Percentiles rank a stretch among this genome's conserved stretches.
These are phyloP conservation scores for Acrossocheilus wenchowensis DNA, from an alignment of 2,797 vertebrate genomes.

Conservation along the genomic window DNA sequence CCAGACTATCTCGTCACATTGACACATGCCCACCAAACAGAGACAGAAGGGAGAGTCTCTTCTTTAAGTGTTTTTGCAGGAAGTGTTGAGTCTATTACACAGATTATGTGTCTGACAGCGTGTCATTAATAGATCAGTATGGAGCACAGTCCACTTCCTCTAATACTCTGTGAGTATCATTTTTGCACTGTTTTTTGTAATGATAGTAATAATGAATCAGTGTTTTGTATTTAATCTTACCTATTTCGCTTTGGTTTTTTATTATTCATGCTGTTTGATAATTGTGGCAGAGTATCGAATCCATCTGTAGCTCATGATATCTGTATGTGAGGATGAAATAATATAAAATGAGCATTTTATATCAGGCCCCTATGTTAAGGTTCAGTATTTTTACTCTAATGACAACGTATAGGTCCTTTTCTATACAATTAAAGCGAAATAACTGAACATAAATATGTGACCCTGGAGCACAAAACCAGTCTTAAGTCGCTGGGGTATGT, in stretches of 20 bases:
- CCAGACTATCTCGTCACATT: background rate
- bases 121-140: slow-evolving; percentile 1
- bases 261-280: background rate
- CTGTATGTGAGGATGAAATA: background rate
- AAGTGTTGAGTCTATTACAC: background rate
- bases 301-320: background rate
- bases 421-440: too few relatives aligned
- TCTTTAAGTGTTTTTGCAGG: background rate
- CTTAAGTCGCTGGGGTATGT: too few relatives aligned
- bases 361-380: too few relatives aligned
- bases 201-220: background rate
- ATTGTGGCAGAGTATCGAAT: background rate
- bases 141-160: background rate
- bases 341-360: too few relatives aligned
- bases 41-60: background rate
- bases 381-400: too few relatives aligned
- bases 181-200: background rate
- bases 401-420: too few relatives aligned
- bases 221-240: background rate
- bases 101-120: background rate
- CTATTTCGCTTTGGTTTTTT: background rate
- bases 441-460: too few relatives aligned
- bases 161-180: background rate
- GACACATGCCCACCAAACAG: too few relatives aligned
- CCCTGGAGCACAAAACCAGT: too few relatives aligned